phyloP scores from a whole-genome alignment of 2,113 vertebrate genomes.

The Dryoscopus gambensis region DNA sequence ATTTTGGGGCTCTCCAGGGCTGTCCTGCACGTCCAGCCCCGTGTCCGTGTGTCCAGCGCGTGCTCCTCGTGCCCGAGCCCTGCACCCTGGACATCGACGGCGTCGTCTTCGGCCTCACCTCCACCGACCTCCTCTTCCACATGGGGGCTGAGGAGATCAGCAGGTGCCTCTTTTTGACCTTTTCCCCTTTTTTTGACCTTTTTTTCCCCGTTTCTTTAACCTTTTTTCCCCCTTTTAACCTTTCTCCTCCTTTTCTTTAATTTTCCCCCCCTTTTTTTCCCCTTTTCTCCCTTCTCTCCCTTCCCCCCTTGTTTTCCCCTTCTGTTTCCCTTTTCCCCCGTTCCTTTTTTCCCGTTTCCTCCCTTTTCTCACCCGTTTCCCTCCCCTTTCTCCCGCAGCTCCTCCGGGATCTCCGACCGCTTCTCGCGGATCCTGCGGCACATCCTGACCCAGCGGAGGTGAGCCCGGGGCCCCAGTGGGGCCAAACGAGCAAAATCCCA shows the following conservation, averaged over 20 bases:
- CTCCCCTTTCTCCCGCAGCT: slow-evolving; percentile 13
- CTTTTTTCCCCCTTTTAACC: no score
- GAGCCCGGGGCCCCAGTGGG: background rate
- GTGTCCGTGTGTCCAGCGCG: slow-evolving; percentile 69
- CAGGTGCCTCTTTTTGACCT: slow-evolving; percentile 64
- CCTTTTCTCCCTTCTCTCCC: background rate
- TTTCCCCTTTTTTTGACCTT: background rate
- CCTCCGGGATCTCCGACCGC: slow-evolving; percentile 75
- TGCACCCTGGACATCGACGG: slow-evolving; percentile 85
- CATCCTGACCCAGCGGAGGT: slow-evolving; percentile 90
- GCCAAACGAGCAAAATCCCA: accelerated
- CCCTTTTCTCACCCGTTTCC: background rate
- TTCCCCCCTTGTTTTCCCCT: background rate
- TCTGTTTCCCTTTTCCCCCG: background rate
- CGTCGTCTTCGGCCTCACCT: slow-evolving; percentile 82
- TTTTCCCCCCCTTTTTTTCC: no score
- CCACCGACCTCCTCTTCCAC: slow-evolving; percentile 89
- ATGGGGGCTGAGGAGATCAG: slow-evolving; percentile 92
- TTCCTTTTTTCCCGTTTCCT: background rate
- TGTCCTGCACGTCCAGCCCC: background rate
- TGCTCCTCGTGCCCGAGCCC: slow-evolving; percentile 86
- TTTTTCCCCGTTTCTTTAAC: background rate
- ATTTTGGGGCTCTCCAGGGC: accelerated
- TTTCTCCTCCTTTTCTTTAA: no score
- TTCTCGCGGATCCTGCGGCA: slow-evolving; percentile 90